Evolutionary conservation across 1,140 invertebrate species (phyloP).

Genomic region (Melipona quadrifasciata): DNA sequence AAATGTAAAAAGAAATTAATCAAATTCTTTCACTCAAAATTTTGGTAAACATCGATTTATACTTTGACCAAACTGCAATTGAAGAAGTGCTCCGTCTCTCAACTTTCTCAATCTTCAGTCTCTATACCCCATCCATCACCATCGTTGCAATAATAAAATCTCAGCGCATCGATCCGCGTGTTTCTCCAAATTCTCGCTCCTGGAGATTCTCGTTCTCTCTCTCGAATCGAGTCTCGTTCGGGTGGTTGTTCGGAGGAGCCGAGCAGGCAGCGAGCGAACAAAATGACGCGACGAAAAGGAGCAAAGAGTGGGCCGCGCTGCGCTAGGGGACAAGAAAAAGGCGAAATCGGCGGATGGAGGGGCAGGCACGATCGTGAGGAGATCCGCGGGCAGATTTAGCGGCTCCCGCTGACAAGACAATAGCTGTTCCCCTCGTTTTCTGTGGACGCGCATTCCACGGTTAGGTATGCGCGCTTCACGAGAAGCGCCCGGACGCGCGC

Average conservation of each 20-base stretch:
- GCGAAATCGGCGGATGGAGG: constrained; percentile 36
- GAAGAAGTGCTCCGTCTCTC: background rate
- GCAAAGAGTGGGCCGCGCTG: constrained; percentile 15
- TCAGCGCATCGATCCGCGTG: background rate
- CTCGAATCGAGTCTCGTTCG: background rate
- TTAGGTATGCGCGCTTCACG: constrained; percentile 65
- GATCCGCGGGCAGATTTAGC: constrained; percentile 77
- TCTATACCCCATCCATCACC: background rate
- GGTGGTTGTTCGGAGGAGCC: background rate
- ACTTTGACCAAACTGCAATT: background rate
- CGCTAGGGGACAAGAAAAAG: constrained; percentile 45
- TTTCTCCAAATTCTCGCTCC: background rate
- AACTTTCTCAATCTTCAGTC: background rate
- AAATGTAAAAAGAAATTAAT: background rate
- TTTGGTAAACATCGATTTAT: background rate
- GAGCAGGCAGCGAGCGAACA: constrained; percentile 35
- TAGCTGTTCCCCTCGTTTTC: constrained; percentile 75
- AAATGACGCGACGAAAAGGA: constrained; percentile 56
- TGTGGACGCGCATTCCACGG: constrained; percentile 72
- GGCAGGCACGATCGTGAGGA: constrained; percentile 74
- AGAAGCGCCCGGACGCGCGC: constrained; percentile 45
- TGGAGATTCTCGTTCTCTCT: too few relatives aligned
- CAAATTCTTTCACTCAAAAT: background rate
- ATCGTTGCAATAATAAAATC: background rate
- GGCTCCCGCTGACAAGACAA: constrained; percentile 79